Evolutionary conservation across 2,113 vertebrate species (phyloP), one percentile per base, ranked within the genome.

Genomic region (Megaceryle maxima): DNA sequence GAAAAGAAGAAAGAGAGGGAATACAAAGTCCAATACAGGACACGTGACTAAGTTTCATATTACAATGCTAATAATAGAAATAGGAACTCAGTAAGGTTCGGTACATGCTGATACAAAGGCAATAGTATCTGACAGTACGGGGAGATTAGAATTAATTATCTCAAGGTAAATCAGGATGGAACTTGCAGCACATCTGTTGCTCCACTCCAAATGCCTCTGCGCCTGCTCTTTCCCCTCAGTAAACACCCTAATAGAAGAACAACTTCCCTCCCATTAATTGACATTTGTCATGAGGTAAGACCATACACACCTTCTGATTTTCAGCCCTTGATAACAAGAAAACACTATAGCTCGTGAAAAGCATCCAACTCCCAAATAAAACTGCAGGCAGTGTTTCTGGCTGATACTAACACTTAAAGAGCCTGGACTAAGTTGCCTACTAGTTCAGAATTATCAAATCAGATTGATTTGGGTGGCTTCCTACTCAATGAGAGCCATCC

Each of bases 51-150:
- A 70, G 92, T 78, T 91, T 96, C 87, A 70, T 82, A 84, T 94
- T 94, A 93, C 94, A 96, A n/a, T 8, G 55, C 72, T 96, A 96
- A 95, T 87, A 91, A 94, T 35, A 93, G 88, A 90, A 90, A 80
- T 70, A 76, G 84, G 60, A 95, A 80, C 70, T 76, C 63, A 11
- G 69, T 72, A 87, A 87, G 28, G n/a, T 85, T 95, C 62, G 76
- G 55, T 39, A 74, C 51, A 46, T 11, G 24, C 55, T 80, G 75
- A 90, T 86, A 95, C 26, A 79, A 94, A 91, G 33, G 75, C 79
- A 94, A 78, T 10, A 28, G 46, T 80, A 80, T 92, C 55, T 77
- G 55, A 63, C 46, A n/a, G 55, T 55, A 93, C 29, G 46, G 28
- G n/a, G 26, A 92, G 60, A 92, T 81, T 72, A 91, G 64, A 89